Conservation (phyloP, 2,797 vertebrate genomes). For the Peromyscus aztecus region DNA sequence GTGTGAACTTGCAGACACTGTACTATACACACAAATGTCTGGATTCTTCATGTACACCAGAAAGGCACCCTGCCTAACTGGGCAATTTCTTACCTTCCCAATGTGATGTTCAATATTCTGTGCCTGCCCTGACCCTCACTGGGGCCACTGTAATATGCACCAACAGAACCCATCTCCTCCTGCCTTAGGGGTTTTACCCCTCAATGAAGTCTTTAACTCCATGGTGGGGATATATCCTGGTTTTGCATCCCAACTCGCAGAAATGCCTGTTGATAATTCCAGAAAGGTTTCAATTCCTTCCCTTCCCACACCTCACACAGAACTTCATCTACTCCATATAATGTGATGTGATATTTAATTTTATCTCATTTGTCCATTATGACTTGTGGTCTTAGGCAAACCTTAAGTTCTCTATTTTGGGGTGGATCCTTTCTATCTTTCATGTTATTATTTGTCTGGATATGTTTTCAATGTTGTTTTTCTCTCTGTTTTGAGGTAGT, state of each 20-base stretch:
- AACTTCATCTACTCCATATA: not conserved
- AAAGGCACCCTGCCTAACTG: not conserved
- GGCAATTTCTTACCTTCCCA: not conserved
- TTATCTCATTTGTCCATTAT: not conserved
- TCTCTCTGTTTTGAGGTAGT: not conserved
- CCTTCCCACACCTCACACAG: not conserved
- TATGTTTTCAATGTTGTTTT: not conserved
- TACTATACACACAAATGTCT: accelerated
- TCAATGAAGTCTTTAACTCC: not conserved
- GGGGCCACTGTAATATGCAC: accelerated
- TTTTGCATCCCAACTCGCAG: not conserved
- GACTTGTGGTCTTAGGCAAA: not conserved
- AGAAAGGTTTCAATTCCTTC: not conserved
- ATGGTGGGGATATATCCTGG: not conserved
- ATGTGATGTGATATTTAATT: not conserved
- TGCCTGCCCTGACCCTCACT: not conserved
- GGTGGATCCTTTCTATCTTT: not conserved
- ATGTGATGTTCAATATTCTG: not conserved
- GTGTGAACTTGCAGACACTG: not conserved
- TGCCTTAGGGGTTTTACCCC: no score
- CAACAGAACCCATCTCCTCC: not conserved
- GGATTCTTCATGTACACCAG: not conserved
- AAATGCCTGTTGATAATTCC: not conserved
- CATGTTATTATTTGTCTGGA: not conserved
- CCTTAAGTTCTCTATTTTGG: not conserved